Conservation (phyloP, 2,888 invertebrate species). For the Lydus trimaculatus region DNA sequence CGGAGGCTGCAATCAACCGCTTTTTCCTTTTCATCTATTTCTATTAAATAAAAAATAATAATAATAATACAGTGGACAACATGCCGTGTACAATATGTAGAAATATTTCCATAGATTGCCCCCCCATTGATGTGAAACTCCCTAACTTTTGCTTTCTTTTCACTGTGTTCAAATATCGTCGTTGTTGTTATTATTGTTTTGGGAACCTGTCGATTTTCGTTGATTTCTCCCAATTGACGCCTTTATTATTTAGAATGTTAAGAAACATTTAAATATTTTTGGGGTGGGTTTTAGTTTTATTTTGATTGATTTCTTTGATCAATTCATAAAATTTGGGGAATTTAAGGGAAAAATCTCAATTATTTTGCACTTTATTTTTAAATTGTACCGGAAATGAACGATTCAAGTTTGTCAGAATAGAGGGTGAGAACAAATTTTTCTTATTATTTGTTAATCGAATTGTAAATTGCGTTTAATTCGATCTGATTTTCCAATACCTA, state of each 20-base stretch:
- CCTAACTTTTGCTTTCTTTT: constrained; percentile 24
- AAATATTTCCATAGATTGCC: constrained; percentile 13
- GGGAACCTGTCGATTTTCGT: constrained; percentile 46
- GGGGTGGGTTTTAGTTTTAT: constrained; percentile 43
- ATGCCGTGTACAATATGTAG: constrained; percentile 33
- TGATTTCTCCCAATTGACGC: constrained; percentile 43
- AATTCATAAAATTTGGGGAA: constrained; percentile 23
- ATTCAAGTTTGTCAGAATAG: not conserved
- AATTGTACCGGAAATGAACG: not conserved
- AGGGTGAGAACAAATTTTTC: constrained; percentile 5
- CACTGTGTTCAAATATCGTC: constrained; percentile 28
- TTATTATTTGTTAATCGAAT: no score
- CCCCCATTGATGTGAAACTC: constrained; percentile 55
- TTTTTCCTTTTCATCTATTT: not conserved
- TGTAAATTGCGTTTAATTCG: constrained; percentile 4
- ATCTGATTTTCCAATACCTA: not conserved
- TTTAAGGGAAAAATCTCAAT: constrained; percentile 30
- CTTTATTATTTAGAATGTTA: constrained; percentile 45
- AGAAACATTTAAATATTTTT: constrained; percentile 51
- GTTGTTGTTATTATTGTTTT: constrained; percentile 32
- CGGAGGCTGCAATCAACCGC: constrained; percentile 54
- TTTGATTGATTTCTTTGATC: not conserved
- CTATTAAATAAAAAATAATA: not conserved
- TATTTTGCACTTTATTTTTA: constrained; percentile 33
- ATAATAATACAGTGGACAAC: constrained; percentile 32